A percentile compares a stretch with the other conserved stretches of the same genome.
Conservation (phyloP, 2,888 invertebrate genomes). For the Amiota communis region DNA sequence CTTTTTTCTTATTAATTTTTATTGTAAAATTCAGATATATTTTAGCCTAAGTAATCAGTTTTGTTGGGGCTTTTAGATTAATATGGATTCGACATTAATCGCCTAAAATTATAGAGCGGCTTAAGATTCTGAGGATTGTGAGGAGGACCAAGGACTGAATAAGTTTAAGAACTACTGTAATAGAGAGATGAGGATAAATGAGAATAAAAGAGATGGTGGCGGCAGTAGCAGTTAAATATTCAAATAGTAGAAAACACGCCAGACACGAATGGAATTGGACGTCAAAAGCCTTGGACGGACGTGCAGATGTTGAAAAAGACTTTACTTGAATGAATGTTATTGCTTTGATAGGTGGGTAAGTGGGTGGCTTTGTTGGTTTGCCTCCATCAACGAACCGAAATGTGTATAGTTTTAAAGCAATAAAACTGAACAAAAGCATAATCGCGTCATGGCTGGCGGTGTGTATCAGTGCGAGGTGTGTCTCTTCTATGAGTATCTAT, state of each 20-base stretch:
- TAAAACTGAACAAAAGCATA: conserved; percentile 41
- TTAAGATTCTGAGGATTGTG: too few species aligned
- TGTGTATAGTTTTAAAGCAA: conserved; percentile 51
- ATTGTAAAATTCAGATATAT: too few species aligned
- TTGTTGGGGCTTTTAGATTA: too few species aligned
- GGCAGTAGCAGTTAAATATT: conserved; percentile 51
- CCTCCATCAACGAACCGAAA: conserved; percentile 15
- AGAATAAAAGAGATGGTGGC: background rate
- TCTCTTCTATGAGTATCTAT: background rate
- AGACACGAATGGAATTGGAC: conserved; percentile 42
- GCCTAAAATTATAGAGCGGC: too few species aligned
- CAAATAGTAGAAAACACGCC: conserved; percentile 48
- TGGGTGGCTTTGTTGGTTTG: conserved; percentile 47
- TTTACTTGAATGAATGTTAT: conserved; percentile 29
- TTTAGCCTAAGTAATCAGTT: too few species aligned
- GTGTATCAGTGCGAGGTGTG: conserved; percentile 1
- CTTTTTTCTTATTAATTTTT: too few species aligned
- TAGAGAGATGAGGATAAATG: too few species aligned
- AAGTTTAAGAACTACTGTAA: too few species aligned
- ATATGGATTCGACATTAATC: too few species aligned
- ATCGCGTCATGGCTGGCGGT: conserved; percentile 4
- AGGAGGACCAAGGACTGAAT: too few species aligned
- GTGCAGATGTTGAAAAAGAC: conserved; percentile 27
- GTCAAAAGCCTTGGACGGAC: conserved; percentile 42
- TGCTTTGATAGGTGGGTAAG: conserved; percentile 41